These are phyloP conservation scores for Drosophila birchii DNA, from an alignment of 2,888 invertebrate species.

Conservation along the genomic window DNA sequence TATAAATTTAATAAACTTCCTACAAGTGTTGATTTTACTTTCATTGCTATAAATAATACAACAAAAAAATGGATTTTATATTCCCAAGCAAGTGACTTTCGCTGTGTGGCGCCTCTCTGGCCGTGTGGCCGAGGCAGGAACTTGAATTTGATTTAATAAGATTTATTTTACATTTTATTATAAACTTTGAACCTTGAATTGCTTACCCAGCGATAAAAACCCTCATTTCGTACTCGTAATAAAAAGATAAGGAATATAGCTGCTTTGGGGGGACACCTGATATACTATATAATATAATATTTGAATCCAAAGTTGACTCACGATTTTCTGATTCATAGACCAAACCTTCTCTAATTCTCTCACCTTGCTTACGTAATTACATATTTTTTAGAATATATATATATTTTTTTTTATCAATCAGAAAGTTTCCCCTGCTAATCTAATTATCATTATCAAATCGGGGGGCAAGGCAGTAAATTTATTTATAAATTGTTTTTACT, in stretches of 20 bases:
- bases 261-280: background rate
- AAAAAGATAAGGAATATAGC: constrained; percentile 3
- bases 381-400: constrained; percentile 47
- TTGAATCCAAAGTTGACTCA: constrained; percentile 27
- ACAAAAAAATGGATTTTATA: background rate
- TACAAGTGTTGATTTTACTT: constrained; percentile 25
- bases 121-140: constrained; percentile 84
- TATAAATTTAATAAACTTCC: constrained; percentile 32
- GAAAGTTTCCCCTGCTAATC: constrained; percentile 50
- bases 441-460: constrained; percentile 56
- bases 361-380: constrained; percentile 56
- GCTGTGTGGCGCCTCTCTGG: constrained; percentile 16
- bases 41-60: constrained; percentile 18
- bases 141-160: background rate
- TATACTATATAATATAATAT: constrained; percentile 6
- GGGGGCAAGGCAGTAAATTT: constrained; percentile 31
- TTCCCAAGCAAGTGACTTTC: background rate
- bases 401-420: constrained; percentile 14
- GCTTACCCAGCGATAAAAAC: no score
- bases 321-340: constrained; percentile 57
- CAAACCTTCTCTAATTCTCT: constrained; percentile 35
- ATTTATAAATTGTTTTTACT: constrained; percentile 18
- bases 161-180: background rate
- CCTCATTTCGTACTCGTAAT: background rate
- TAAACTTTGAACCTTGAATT: constrained; percentile 3